Percentiles rank a stretch among this genome's conserved stretches.
Evolutionary conservation across 2,113 vertebrate species (phyloP).

Genomic region (Columbina picui): DNA sequence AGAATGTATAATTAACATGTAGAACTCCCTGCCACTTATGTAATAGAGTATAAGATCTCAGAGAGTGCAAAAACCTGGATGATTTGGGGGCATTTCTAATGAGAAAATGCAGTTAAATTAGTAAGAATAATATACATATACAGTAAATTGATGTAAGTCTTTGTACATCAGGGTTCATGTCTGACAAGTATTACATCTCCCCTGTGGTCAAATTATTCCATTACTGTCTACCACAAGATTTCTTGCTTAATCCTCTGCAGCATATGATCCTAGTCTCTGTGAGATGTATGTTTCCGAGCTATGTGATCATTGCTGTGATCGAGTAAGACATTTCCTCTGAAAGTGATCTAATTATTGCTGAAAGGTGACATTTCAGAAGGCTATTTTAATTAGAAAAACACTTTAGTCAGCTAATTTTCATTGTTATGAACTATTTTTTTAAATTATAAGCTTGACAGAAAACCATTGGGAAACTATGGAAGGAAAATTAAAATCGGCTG

Average conservation of each 20-base stretch:
- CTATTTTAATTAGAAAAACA: slow-evolving; percentile 11
- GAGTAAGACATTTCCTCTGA: neutral
- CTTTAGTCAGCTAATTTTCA: slow-evolving; percentile 8
- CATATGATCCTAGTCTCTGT: neutral
- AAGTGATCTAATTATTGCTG: slow-evolving; percentile 19
- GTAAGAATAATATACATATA: neutral
- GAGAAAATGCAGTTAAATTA: slow-evolving; percentile 18
- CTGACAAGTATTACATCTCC: slow-evolving; percentile 9
- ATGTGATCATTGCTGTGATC: neutral
- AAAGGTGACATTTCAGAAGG: slow-evolving; percentile 19
- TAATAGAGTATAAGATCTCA: neutral
- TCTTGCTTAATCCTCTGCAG: slow-evolving; percentile 9
- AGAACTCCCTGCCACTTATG: neutral
- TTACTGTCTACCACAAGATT: slow-evolving; percentile 34
- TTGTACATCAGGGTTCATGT: neutral
- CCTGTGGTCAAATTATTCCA: slow-evolving; percentile 2
- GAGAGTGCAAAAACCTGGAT: neutral
- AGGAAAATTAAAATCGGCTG: neutral
- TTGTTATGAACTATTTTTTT: neutral
- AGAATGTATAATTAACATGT: neutral
- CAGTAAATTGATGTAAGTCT: neutral
- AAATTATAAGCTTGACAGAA: neutral
- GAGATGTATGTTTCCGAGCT: neutral
- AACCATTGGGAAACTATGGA: neutral
- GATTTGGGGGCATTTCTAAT: neutral